Evolutionary conservation across 2,888 invertebrate genomes (phyloP).

Genomic region (Emmelina monodactyla): DNA sequence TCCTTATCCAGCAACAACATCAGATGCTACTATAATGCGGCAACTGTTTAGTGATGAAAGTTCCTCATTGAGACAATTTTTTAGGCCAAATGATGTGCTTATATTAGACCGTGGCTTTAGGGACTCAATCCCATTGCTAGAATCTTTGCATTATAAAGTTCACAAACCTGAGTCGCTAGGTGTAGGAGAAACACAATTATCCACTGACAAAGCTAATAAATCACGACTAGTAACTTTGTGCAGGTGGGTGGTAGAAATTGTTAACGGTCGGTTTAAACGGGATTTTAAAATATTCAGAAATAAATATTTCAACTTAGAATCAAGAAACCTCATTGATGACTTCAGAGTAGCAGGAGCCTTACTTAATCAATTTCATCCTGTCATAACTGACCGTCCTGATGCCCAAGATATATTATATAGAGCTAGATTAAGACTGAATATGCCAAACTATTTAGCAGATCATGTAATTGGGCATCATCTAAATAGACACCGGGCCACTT

Average conservation of each 20-base stretch:
- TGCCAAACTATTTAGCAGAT: conserved; percentile 3
- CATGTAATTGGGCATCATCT: conserved; percentile 5
- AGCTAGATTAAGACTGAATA: conserved; percentile 3
- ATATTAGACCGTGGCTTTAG: conserved; percentile 7
- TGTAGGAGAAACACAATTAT: conserved; percentile 1
- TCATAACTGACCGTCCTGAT: conserved; percentile 7
- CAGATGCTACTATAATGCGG: conserved; percentile 9
- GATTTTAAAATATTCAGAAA: conserved; percentile 10
- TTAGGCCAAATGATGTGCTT: conserved; percentile 5
- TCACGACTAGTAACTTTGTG: conserved; percentile 6
- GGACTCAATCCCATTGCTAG: conserved; percentile 3
- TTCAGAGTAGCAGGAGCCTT: conserved; percentile 11
- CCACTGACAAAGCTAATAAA: conserved; percentile 2
- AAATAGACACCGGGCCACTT: conserved; percentile 6
- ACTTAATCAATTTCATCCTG: conserved; percentile 10
- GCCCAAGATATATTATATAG: conserved; percentile 4
- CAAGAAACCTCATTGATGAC: conserved; percentile 7
- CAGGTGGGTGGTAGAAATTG: conserved; percentile 7
- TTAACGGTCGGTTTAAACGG: conserved; percentile 7
- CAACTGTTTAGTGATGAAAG: conserved; percentile 1
- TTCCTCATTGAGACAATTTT: neutral
- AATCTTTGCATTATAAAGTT: conserved; percentile 1
- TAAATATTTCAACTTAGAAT: conserved; percentile 10
- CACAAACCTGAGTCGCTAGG: neutral
- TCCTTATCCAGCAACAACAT: conserved; percentile 9